A percentile compares a stretch with the other conserved stretches of the same genome.
Evolutionary conservation across 2,113 vertebrate species (phyloP).

Genomic region (Camelus bactrianus): DNA sequence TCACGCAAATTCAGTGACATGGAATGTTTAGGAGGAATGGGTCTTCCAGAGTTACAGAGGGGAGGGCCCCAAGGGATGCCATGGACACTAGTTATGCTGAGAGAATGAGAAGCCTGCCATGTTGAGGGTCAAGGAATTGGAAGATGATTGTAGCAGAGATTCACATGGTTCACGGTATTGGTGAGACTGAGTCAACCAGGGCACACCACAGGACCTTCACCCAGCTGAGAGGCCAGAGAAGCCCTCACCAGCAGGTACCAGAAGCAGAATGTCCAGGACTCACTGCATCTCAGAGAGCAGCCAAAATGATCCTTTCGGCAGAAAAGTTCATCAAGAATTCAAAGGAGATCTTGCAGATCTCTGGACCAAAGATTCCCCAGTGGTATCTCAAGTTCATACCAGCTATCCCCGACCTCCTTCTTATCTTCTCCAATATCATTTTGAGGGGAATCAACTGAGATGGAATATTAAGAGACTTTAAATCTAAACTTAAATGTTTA

Average conservation of each 20-base stretch:
- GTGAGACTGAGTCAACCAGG: neutral
- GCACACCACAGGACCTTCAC: neutral
- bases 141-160: neutral
- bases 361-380: neutral
- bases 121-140: neutral
- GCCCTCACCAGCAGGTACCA: neutral
- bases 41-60: neutral
- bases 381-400: neutral
- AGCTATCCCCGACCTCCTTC: neutral
- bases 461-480: neutral
- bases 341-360: neutral
- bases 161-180: neutral
- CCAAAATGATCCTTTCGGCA: neutral
- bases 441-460: neutral
- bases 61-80: neutral
- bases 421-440: neutral
- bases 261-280: neutral
- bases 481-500: slow-evolving; percentile 14
- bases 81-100: neutral
- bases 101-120: neutral
- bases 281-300: neutral
- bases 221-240: neutral
- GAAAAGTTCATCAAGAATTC: neutral
- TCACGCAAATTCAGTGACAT: neutral
- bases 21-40: neutral